Evolutionary conservation across 2,113 vertebrate genomes (phyloP).

Genomic region (Odocoileus hemionus): DNA sequence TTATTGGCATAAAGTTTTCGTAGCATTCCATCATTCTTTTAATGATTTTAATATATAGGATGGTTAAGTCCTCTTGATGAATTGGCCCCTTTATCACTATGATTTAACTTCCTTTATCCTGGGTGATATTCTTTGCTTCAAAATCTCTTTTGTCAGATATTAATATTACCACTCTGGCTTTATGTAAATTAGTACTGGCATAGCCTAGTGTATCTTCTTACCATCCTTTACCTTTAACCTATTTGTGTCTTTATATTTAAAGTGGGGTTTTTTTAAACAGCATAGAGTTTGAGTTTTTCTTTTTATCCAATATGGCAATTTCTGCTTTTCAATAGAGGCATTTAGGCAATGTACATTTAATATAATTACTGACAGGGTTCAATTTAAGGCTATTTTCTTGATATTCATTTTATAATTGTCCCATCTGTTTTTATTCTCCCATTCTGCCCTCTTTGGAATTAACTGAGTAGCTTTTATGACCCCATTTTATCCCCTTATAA

Average conservation of each 20-base stretch:
- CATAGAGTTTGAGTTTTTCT: background rate
- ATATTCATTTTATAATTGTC: too few species aligned
- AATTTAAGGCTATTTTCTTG: accelerated
- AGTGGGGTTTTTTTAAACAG: background rate
- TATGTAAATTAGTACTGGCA: background rate
- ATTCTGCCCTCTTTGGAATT: background rate
- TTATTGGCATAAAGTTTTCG: background rate
- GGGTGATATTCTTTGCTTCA: background rate
- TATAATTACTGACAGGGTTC: background rate
- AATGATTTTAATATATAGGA: too few species aligned
- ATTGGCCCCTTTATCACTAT: accelerated
- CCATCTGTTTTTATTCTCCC: background rate
- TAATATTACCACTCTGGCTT: accelerated
- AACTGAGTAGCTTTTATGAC: background rate
- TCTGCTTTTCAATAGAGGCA: background rate
- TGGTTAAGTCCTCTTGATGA: background rate
- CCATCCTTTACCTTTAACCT: too few species aligned
- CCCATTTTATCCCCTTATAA: background rate
- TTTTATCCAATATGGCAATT: background rate
- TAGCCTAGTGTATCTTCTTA: accelerated
- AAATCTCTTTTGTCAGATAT: background rate
- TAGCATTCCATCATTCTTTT: background rate
- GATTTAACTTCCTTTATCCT: background rate
- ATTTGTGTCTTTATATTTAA: background rate
- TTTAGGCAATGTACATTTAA: background rate